phyloP scores from a whole-genome alignment of 2,888 invertebrate genomes.

The Drosophila greeni region DNA sequence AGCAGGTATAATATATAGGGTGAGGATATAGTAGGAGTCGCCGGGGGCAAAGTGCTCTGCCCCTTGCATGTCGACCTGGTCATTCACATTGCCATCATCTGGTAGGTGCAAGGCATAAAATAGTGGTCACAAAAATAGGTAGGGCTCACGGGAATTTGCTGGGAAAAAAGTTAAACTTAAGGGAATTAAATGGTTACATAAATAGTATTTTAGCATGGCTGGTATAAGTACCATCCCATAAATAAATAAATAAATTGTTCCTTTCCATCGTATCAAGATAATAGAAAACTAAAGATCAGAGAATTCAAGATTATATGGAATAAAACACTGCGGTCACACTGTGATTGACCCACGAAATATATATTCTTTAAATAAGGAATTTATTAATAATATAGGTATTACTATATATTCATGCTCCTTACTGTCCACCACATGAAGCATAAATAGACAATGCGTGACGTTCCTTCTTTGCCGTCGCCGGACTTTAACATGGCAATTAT shows the following conservation, averaged over 20 bases:
- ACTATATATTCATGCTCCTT: background rate
- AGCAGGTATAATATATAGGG: slow-evolving; percentile 48
- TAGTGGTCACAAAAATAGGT: background rate
- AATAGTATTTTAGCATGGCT: no score
- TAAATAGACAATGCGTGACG: slow-evolving; percentile 53
- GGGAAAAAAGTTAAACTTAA: no score
- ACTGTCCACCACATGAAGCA: slow-evolving; percentile 2
- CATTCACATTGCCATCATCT: slow-evolving; percentile 52
- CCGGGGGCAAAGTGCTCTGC: slow-evolving; percentile 30
- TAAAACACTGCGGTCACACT: no score
- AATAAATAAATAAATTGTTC: no score
- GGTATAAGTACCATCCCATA: no score
- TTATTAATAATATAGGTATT: no score
- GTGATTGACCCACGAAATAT: no score
- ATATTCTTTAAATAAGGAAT: no score
- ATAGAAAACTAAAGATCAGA: no score
- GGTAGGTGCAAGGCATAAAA: background rate
- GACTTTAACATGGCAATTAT: slow-evolving; percentile 51
- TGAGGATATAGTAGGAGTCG: background rate
- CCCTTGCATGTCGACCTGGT: slow-evolving; percentile 61
- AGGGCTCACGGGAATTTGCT: no score
- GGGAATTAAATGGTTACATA: background rate
- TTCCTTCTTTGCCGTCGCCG: background rate
- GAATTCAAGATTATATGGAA: no score
- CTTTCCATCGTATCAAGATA: no score